These are phyloP conservation scores for Hypsopygia costalis DNA, from an alignment of 2,888 invertebrate species.

Conservation along the genomic window DNA sequence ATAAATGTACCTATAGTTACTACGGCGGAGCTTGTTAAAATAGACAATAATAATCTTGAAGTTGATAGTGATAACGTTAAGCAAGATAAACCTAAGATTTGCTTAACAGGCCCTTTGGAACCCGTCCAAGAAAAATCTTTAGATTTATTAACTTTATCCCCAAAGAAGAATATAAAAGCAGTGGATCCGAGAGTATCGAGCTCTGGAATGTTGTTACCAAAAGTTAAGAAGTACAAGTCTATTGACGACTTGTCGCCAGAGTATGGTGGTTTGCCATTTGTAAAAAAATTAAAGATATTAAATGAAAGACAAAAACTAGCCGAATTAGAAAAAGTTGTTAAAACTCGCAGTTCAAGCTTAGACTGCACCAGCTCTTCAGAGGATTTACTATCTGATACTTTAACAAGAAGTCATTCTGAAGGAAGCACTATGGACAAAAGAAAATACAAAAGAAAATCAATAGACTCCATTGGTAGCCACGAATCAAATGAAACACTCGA, in stretches of 20 bases:
- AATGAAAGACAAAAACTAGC: constrained; percentile 93
- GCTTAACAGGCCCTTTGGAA: constrained; percentile 66
- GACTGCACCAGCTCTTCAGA: constrained; percentile 85
- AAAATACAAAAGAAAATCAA: constrained; percentile 68
- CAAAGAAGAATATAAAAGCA: constrained; percentile 49
- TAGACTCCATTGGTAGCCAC: constrained; percentile 55
- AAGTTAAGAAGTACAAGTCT: constrained; percentile 87
- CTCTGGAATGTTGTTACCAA: constrained; percentile 52
- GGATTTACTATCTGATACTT: constrained; percentile 75
- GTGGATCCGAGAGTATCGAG: constrained; percentile 38
- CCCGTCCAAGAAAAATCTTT: constrained; percentile 67
- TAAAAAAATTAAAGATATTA: constrained; percentile 92
- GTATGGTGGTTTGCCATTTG: constrained; percentile 91
- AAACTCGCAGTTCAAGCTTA: constrained; percentile 89
- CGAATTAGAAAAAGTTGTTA: constrained; percentile 88
- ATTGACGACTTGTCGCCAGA: constrained; percentile 93
- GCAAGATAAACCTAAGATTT: constrained; percentile 62
- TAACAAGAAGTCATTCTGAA: constrained; percentile 90
- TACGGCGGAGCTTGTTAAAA: constrained; percentile 70
- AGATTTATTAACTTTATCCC: constrained; percentile 67
- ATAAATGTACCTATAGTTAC: constrained; percentile 59
- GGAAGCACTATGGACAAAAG: constrained; percentile 87
- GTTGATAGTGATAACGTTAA: constrained; percentile 52
- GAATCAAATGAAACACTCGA: constrained; percentile 90
- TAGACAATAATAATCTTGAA: constrained; percentile 72